Conservation (phyloP, 2,888 invertebrate genomes). For the Ischnus inquisitorius region DNA sequence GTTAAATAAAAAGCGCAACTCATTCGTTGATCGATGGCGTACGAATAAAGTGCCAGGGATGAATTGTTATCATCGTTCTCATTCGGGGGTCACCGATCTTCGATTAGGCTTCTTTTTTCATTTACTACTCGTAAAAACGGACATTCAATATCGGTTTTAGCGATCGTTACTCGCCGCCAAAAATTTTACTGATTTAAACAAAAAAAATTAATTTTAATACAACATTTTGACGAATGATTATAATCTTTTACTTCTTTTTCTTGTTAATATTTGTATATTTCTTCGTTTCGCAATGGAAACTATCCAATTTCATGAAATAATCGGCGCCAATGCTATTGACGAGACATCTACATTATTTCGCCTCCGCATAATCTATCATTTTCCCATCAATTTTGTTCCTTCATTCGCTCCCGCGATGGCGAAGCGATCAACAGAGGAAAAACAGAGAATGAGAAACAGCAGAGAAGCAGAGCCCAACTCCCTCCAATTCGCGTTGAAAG, state of each 20-base stretch:
- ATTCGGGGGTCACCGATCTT: background rate
- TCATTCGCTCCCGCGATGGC: background rate
- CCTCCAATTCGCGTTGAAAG: conserved; percentile 11
- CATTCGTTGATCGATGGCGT: background rate
- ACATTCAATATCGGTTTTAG: background rate
- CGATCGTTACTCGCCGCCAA: background rate
- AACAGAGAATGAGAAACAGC: conserved; percentile 28
- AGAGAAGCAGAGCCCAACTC: conserved; percentile 4
- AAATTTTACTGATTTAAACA: too few relatives aligned
- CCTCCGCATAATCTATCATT: background rate
- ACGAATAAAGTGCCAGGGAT: background rate
- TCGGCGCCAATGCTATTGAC: background rate
- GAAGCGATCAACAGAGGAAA: conserved; percentile 6
- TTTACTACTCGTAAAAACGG: too few relatives aligned
- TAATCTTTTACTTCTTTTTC: background rate
- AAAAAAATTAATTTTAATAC: too few relatives aligned
- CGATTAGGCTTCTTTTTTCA: background rate
- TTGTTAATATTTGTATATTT: background rate
- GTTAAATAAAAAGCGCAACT: background rate
- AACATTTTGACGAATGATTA: background rate
- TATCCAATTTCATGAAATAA: background rate
- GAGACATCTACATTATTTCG: background rate
- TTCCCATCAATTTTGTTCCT: conserved; percentile 18
- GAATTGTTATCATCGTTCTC: background rate
- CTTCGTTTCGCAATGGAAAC: background rate